Conservation (phyloP, 53 echinoderm and acorn worm species). For the Echinometra lucunter region DNA sequence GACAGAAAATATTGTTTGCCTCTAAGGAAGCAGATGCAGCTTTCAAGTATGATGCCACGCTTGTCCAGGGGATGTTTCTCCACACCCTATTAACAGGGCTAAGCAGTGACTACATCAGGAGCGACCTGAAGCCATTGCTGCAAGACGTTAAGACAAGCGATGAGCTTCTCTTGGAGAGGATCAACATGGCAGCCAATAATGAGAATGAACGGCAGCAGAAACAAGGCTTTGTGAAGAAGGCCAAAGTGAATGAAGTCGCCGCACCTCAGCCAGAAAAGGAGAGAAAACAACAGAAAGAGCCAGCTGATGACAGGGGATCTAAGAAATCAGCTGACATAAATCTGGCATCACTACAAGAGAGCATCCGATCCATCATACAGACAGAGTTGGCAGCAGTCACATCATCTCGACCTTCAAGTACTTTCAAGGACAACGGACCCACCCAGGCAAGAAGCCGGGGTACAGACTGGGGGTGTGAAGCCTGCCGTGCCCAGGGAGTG, state of each 20-base stretch:
- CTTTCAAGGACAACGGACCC: background rate
- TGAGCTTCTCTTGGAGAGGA: background rate
- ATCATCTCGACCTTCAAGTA: background rate
- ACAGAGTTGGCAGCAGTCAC: background rate
- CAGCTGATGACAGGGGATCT: too few relatives aligned
- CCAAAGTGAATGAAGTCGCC: background rate
- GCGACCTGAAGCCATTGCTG: background rate
- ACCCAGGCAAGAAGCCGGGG: background rate
- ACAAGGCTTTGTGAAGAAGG: background rate
- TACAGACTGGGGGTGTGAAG: background rate
- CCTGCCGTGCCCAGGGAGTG: background rate
- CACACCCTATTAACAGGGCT: constrained; percentile 13
- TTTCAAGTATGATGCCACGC: too few relatives aligned
- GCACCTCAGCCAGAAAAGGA: background rate
- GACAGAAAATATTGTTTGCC: constrained; percentile 66
- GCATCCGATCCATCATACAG: background rate
- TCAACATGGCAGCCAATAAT: background rate
- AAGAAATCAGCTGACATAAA: background rate
- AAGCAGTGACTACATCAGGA: background rate
- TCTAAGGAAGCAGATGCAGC: constrained; percentile 59
- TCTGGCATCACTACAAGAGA: background rate
- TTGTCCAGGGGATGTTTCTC: background rate
- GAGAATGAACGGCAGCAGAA: constrained; percentile 10
- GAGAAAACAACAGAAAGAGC: background rate
- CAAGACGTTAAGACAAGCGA: background rate